Conservation (phyloP, 2,888 invertebrate genomes). For the Eilema griseolum region DNA sequence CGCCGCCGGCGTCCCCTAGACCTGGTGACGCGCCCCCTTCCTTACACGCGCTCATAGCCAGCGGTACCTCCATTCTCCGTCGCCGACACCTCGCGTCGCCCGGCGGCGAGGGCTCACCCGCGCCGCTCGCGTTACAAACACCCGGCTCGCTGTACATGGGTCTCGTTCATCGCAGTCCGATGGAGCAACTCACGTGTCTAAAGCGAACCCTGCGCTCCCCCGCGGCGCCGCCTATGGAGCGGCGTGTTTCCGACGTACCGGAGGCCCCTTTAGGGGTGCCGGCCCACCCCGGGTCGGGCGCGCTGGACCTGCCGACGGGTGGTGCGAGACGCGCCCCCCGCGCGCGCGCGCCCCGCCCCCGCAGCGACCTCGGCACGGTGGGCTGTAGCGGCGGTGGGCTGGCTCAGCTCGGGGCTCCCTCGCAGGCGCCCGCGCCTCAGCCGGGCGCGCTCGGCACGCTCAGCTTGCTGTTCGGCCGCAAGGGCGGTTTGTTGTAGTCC, state of each 20-base stretch:
- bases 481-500: constrained; percentile 91
- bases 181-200: constrained; percentile 92
- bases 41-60: constrained; percentile 84
- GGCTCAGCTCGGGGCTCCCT: constrained; percentile 70
- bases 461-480: constrained; percentile 93
- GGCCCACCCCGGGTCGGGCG: constrained; percentile 87
- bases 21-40: constrained; percentile 88
- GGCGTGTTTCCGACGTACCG: constrained; percentile 72
- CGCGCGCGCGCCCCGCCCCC: constrained; percentile 77
- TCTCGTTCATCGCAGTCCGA: constrained; percentile 90
- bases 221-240: constrained; percentile 70
- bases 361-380: constrained; percentile 68
- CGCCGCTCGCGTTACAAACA: constrained; percentile 88
- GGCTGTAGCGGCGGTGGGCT: constrained; percentile 34
- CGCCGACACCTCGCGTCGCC: constrained; percentile 86
- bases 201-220: constrained; percentile 84
- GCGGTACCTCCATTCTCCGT: constrained; percentile 79
- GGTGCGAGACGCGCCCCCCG: constrained; percentile 76
- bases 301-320: constrained; percentile 79
- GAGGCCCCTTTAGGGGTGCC: constrained; percentile 86
- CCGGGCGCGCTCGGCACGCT: constrained; percentile 90
- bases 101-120: constrained; percentile 87
- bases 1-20: constrained; percentile 88
- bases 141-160: constrained; percentile 88
- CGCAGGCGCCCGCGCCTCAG: constrained; percentile 87